Percentiles rank a stretch among this genome's conserved stretches.
Evolutionary conservation across 2,113 vertebrate species (phyloP).

Genomic region (Xiphophorus maculatus): DNA sequence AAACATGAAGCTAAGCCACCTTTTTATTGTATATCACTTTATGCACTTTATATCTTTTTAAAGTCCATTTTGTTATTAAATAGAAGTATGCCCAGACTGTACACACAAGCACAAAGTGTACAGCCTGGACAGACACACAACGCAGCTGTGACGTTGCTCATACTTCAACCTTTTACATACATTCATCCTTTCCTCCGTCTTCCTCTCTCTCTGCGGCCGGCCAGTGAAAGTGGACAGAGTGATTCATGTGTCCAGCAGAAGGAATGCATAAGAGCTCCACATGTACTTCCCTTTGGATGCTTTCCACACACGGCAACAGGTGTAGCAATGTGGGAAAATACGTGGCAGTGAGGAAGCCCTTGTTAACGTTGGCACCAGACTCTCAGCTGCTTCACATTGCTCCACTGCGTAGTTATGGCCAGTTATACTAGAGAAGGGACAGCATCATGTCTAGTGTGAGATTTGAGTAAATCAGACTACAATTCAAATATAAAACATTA

Average conservation of each 20-base stretch:
- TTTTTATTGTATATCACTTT: neutral
- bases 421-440: conserved; percentile 28
- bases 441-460: conserved; percentile 14
- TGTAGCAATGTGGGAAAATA: conserved; percentile 36
- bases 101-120: conserved; percentile 25
- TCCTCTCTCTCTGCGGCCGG: conserved; percentile 12
- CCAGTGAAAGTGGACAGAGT: conserved; percentile 24
- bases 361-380: conserved; percentile 59
- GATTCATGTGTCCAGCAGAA: conserved; percentile 64
- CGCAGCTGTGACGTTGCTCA: conserved; percentile 8
- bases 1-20: neutral
- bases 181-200: conserved; percentile 15
- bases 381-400: conserved; percentile 50
- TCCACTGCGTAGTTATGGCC: conserved; percentile 53
- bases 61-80: neutral
- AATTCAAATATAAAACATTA: too few relatives aligned
- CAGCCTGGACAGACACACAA: conserved; percentile 24
- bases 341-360: conserved; percentile 42
- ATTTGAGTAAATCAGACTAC: too few relatives aligned
- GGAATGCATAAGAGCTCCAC: conserved; percentile 64
- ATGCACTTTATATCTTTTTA: too few relatives aligned
- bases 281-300: conserved; percentile 57
- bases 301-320: conserved; percentile 57
- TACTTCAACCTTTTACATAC: conserved; percentile 38
- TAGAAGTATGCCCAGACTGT: neutral